A percentile compares a stretch with the other conserved stretches of the same genome.
Evolutionary conservation across 2,797 vertebrate genomes (phyloP).

Genomic region (Neosilurus mollespiculum): DNA sequence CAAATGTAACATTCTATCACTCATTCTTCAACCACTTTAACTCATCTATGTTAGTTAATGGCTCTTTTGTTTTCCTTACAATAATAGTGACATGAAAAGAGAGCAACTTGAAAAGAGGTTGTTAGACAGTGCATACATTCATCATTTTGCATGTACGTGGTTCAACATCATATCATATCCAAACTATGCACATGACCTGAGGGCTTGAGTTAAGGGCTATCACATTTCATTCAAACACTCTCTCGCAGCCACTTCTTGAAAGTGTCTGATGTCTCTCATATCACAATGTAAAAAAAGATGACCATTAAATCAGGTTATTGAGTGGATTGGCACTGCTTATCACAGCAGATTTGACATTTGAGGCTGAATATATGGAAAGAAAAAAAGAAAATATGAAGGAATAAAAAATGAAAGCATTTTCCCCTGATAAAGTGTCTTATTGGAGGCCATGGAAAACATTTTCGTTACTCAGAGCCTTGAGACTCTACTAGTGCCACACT

Average conservation of each 20-base stretch:
- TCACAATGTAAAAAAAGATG: conserved; percentile 24
- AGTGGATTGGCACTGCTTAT: conserved; percentile 16
- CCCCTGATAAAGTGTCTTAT: conserved; percentile 23
- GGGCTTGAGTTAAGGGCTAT: conserved; percentile 18
- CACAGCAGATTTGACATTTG: neutral
- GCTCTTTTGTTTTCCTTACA: conserved; percentile 5
- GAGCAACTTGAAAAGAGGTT: conserved; percentile 26
- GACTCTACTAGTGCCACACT: conserved; percentile 11
- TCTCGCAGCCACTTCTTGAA: conserved; percentile 22
- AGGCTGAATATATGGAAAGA: neutral
- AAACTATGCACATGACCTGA: conserved; percentile 26
- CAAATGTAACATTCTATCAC: conserved; percentile 13
- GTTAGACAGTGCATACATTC: conserved; percentile 41
- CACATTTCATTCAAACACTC: conserved; percentile 30
- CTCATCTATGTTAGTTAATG: neutral
- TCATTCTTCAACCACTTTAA: neutral
- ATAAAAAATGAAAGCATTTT: conserved; percentile 21
- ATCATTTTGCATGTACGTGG: conserved; percentile 30
- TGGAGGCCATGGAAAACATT: conserved; percentile 27
- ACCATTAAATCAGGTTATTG: conserved; percentile 25
- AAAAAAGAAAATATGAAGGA: conserved; percentile 13
- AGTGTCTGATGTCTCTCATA: conserved; percentile 26
- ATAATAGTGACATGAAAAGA: conserved; percentile 10
- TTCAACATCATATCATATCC: conserved; percentile 30
- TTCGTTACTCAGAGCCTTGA: conserved; percentile 39